A percentile compares a stretch with the other conserved stretches of the same genome.
Evolutionary conservation across 2,113 vertebrate genomes (phyloP).

Genomic region (Malurus melanocephalus): DNA sequence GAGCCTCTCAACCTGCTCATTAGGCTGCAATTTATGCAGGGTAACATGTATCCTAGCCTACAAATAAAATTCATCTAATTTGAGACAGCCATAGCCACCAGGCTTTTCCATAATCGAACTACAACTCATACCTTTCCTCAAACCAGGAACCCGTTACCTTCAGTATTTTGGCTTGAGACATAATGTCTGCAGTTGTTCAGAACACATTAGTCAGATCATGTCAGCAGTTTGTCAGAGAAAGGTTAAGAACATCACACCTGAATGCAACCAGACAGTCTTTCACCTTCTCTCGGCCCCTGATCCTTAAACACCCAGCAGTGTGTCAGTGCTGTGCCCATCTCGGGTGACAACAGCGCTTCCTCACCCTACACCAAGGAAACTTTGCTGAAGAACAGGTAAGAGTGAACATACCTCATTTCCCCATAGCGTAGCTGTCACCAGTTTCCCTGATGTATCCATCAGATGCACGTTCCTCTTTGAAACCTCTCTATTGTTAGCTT

Average conservation of each 20-base stretch:
- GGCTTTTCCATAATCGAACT: conserved; percentile 1
- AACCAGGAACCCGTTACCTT: not conserved
- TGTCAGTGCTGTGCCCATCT: conserved; percentile 6
- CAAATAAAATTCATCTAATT: not conserved
- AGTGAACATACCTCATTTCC: conserved; percentile 84
- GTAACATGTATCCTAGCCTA: not conserved
- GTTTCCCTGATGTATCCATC: conserved; percentile 89
- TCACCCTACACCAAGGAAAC: not conserved
- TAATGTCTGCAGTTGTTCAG: conserved; percentile 42
- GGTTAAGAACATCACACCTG: conserved; percentile 56
- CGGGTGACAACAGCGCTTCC: not conserved
- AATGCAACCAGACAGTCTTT: conserved; percentile 49
- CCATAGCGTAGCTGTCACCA: conserved; percentile 90
- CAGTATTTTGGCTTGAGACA: conserved; percentile 1
- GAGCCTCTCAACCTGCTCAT: not conserved
- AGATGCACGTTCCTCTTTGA: conserved; percentile 87
- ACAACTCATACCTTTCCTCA: not conserved
- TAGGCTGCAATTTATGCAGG: not conserved
- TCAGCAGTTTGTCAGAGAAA: conserved; percentile 58
- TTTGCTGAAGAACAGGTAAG: conserved; percentile 1
- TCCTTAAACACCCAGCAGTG: not conserved
- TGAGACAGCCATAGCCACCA: not conserved
- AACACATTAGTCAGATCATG: conserved; percentile 54
- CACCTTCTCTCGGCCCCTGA: conserved; percentile 14
- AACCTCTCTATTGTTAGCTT: conserved; percentile 86